phyloP scores from a whole-genome alignment of 2,888 invertebrate genomes.

The Hipparchia semele region DNA sequence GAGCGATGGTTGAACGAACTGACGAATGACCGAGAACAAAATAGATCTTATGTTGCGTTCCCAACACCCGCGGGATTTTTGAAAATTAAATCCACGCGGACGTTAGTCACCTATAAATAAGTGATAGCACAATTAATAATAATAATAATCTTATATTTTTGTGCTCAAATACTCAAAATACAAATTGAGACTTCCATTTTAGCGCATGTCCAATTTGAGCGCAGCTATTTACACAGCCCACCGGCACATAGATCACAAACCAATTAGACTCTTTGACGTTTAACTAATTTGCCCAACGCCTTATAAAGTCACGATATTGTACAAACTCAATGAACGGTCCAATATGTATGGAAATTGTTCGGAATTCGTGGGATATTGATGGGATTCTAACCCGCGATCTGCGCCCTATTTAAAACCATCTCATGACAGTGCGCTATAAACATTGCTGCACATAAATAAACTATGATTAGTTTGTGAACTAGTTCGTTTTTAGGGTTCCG shows the following conservation, averaged over 20 bases:
- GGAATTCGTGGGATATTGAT: constrained; percentile 30
- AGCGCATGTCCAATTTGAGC: constrained; percentile 23
- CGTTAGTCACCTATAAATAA: too few relatives aligned
- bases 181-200: constrained; percentile 27
- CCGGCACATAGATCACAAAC: constrained; percentile 30
- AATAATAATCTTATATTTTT: too few relatives aligned
- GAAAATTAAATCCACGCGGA: too few relatives aligned
- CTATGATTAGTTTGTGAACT: constrained; percentile 8
- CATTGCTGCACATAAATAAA: constrained; percentile 29
- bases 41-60: too few relatives aligned
- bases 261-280: constrained; percentile 34
- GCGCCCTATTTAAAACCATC: constrained; percentile 19
- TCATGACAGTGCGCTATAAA: constrained; percentile 31
- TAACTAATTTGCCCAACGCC: constrained; percentile 31
- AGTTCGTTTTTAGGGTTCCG: too few relatives aligned
- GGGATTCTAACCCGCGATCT: constrained; percentile 28
- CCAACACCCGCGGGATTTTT: too few relatives aligned
- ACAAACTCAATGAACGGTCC: constrained; percentile 29
- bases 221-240: constrained; percentile 27
- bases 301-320: constrained; percentile 31
- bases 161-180: neutral
- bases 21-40: too few relatives aligned
- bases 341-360: constrained; percentile 40
- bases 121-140: too few relatives aligned
- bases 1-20: too few relatives aligned